Evolutionary conservation across 2,113 vertebrate genomes (phyloP).

Genomic region (Perca flavescens): DNA sequence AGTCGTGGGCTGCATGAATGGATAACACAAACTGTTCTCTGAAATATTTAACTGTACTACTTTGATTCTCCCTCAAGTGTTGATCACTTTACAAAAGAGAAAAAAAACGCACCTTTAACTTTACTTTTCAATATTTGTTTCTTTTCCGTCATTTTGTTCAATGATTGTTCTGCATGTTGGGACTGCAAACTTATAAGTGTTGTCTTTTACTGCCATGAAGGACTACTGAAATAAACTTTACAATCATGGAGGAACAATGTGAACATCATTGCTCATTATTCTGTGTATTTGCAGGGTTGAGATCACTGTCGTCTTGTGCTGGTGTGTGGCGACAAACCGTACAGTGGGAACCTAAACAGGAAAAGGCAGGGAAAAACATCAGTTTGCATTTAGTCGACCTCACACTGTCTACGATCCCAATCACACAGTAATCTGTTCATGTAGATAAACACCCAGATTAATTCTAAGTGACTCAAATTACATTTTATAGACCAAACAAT

Average conservation of each 20-base stretch:
- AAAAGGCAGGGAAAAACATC: conserved; percentile 63
- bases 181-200: conserved; percentile 95
- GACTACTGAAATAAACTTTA: conserved; percentile 87
- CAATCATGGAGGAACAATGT: conserved; percentile 65
- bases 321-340: conserved; percentile 31
- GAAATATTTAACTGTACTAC: conserved; percentile 87
- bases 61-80: conserved; percentile 87
- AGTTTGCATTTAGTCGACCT: neutral
- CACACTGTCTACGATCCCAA: neutral
- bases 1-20: conserved; percentile 91
- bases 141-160: conserved; percentile 80
- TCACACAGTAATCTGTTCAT: conserved; percentile 9
- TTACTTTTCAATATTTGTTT: conserved; percentile 83
- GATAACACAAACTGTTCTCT: conserved; percentile 79
- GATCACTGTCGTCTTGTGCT: conserved; percentile 1
- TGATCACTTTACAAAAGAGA: conserved; percentile 84
- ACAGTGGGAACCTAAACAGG: conserved; percentile 72
- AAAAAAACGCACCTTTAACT: conserved; percentile 89
- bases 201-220: conserved; percentile 92
- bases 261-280: conserved; percentile 8
- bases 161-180: conserved; percentile 98
- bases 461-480: neutral
- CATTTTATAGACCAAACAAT: neutral
- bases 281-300: conserved; percentile 4
- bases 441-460: neutral